Conservation (phyloP, 2,888 invertebrate species). For the Cephus sareptanus region DNA sequence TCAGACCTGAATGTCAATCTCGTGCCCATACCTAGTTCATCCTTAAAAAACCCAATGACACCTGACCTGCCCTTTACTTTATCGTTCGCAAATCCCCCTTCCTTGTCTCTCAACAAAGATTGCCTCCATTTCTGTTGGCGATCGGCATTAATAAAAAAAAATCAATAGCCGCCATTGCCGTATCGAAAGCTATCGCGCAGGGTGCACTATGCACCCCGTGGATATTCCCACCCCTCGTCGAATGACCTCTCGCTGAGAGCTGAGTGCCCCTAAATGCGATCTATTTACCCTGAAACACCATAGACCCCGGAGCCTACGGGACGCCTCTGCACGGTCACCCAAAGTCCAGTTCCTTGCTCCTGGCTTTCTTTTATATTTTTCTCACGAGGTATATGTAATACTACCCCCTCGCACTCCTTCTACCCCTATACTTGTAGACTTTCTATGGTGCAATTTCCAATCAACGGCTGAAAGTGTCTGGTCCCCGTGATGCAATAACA, state of each 20-base stretch:
- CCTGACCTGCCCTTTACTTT: slow-evolving; percentile 1
- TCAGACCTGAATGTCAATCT: background rate
- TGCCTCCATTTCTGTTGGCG: slow-evolving; percentile 18
- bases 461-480: slow-evolving; percentile 26
- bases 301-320: slow-evolving; percentile 25
- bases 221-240: slow-evolving; percentile 50
- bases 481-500: slow-evolving; percentile 39
- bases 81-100: background rate
- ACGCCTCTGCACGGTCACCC: slow-evolving; percentile 12
- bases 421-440: background rate
- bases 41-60: background rate
- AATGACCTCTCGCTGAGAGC: slow-evolving; percentile 54
- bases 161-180: slow-evolving; percentile 38
- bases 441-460: slow-evolving; percentile 36
- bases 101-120: too few species aligned
- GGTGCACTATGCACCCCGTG: slow-evolving; percentile 47
- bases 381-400: background rate
- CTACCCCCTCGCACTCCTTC: background rate
- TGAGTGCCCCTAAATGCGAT: slow-evolving; percentile 59
- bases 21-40: background rate
- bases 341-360: background rate
- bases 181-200: slow-evolving; percentile 12
- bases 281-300: slow-evolving; percentile 49
- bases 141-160: slow-evolving; percentile 45
- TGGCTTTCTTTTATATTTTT: background rate